phyloP scores from a whole-genome alignment of 2,888 invertebrate species.

The Lagria hirta region DNA sequence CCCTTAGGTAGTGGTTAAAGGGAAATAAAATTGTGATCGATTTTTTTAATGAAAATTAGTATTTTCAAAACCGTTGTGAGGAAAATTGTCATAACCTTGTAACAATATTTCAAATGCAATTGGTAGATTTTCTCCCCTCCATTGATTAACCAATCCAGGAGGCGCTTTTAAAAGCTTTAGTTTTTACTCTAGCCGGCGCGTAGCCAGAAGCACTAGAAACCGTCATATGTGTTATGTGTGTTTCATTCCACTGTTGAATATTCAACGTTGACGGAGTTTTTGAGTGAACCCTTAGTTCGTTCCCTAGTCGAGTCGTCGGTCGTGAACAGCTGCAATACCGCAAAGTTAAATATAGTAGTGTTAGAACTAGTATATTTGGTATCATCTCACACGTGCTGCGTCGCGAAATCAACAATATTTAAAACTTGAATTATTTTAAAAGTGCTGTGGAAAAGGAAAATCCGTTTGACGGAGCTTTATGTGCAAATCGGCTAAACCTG shows the following conservation, averaged over 20 bases:
- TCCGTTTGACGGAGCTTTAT: constrained; percentile 38
- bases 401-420: constrained; percentile 23
- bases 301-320: constrained; percentile 24
- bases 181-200: constrained; percentile 40
- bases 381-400: constrained; percentile 38
- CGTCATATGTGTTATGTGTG: constrained; percentile 41
- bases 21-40: too few species aligned
- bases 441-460: constrained; percentile 12
- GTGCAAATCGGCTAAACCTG: constrained; percentile 44
- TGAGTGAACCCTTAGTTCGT: constrained; percentile 39
- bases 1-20: too few species aligned
- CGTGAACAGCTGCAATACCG: constrained; percentile 39
- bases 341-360: constrained; percentile 46
- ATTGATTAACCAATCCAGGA: constrained; percentile 44
- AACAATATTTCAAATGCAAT: constrained; percentile 23
- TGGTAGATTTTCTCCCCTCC: constrained; percentile 41
- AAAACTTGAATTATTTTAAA: not conserved
- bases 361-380: constrained; percentile 19
- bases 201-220: too few species aligned
- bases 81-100: constrained; percentile 22
- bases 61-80: too few species aligned
- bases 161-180: constrained; percentile 40
- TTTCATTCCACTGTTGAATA: too few species aligned
- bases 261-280: constrained; percentile 33
- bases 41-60: too few species aligned